Percentiles rank a stretch among this genome's conserved stretches.
phyloP scores from a whole-genome alignment of 2,888 invertebrate genomes.

The Cantharis flavilabris region DNA sequence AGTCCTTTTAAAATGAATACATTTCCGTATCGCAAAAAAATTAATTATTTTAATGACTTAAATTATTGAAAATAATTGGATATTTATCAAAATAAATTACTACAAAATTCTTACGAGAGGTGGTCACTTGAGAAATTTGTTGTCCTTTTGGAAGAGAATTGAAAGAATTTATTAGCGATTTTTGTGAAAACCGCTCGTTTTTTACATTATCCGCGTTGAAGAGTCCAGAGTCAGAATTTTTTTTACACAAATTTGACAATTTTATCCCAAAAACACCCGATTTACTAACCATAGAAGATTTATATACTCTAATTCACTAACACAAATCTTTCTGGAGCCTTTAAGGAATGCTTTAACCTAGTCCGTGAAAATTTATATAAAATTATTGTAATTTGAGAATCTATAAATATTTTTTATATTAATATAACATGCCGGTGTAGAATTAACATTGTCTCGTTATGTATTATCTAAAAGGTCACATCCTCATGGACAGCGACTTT shows the following conservation, averaged over 20 bases:
- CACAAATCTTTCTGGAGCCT: neutral
- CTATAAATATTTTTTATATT: neutral
- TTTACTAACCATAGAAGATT: no score
- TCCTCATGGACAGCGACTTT: slow-evolving; percentile 42
- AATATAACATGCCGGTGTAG: neutral
- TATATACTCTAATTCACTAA: neutral
- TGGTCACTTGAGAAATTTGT: no score
- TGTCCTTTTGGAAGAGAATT: no score
- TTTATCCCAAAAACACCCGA: no score
- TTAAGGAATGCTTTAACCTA: neutral
- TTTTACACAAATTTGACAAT: no score
- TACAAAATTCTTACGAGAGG: neutral
- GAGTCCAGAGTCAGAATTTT: no score
- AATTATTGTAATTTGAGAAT: neutral
- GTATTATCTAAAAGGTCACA: slow-evolving; percentile 40
- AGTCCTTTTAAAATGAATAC: neutral
- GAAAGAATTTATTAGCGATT: no score
- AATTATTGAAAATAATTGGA: neutral
- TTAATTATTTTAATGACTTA: neutral
- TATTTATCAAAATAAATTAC: neutral
- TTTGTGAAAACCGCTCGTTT: no score
- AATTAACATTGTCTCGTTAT: slow-evolving; percentile 14
- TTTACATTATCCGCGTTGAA: no score
- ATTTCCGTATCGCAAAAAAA: neutral
- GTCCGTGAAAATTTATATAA: neutral